Percentiles rank a stretch among this genome's conserved stretches.
These are phyloP conservation scores for Martes martes DNA, from an alignment of 2,113 vertebrate species.

Conservation along the genomic window DNA sequence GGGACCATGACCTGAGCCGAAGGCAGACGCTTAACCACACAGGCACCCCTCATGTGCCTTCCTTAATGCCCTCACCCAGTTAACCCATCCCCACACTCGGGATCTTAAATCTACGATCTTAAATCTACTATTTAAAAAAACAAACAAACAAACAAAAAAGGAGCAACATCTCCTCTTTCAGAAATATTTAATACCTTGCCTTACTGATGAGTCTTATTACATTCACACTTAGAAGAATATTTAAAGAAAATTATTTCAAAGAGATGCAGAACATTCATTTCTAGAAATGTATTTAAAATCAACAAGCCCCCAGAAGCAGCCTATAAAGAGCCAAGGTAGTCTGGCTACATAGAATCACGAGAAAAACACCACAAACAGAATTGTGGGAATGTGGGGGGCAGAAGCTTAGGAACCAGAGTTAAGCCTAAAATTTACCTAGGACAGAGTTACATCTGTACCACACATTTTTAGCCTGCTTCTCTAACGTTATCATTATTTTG, in stretches of 20 bases:
- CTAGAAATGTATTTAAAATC: slow-evolving; percentile 11
- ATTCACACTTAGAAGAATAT: neutral
- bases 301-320: neutral
- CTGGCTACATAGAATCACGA: neutral
- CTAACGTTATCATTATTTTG: neutral
- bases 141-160: neutral
- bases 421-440: neutral
- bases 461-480: neutral
- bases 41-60: neutral
- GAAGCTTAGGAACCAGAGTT: neutral
- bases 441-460: neutral
- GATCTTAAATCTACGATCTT: neutral
- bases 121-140: neutral
- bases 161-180: neutral
- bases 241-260: neutral
- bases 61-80: neutral
- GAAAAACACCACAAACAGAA: neutral
- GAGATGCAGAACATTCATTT: neutral
- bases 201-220: neutral
- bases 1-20: neutral
- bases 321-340: neutral
- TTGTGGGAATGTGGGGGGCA: neutral
- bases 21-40: neutral
- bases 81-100: no score
- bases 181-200: neutral